phyloP scores from a whole-genome alignment of 2,888 invertebrate genomes.

The Papilio gigon region DNA sequence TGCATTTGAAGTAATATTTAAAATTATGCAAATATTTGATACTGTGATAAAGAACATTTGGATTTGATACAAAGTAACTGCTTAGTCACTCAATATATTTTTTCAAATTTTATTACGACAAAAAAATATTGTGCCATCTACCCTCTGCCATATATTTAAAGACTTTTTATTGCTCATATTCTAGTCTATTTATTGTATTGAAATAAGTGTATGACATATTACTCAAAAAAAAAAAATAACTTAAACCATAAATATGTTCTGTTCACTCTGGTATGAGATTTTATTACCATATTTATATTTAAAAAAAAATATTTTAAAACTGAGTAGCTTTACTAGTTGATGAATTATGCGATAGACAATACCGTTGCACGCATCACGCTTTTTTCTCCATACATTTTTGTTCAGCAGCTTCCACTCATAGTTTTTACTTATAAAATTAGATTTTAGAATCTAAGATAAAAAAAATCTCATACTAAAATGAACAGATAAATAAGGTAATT shows the following conservation, averaged over 20 bases:
- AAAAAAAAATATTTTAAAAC: no score
- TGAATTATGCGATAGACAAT: no score
- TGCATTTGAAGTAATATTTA: slow-evolving; percentile 27
- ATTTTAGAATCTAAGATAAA: no score
- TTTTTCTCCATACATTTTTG: no score
- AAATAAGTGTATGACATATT: slow-evolving; percentile 41
- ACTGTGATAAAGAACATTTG: slow-evolving; percentile 38
- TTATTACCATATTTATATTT: no score
- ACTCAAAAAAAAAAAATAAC: slow-evolving; percentile 32
- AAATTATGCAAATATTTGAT: slow-evolving; percentile 32
- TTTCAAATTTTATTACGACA: slow-evolving; percentile 41
- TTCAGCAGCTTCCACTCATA: no score
- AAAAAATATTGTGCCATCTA: slow-evolving; percentile 65
- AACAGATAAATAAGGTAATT: slow-evolving; percentile 19
- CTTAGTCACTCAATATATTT: slow-evolving; percentile 25
- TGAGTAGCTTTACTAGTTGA: no score
- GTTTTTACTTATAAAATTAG: no score
- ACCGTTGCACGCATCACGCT: no score
- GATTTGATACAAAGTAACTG: slow-evolving; percentile 38
- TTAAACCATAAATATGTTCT: slow-evolving; percentile 32
- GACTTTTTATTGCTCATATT: slow-evolving; percentile 79
- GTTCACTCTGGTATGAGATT: slow-evolving; percentile 16
- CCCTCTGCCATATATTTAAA: slow-evolving; percentile 71
- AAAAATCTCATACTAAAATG: slow-evolving; percentile 14
- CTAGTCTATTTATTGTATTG: slow-evolving; percentile 74